Conservation (phyloP, 2,888 invertebrate genomes). For the Nemotelus pantherinus region DNA sequence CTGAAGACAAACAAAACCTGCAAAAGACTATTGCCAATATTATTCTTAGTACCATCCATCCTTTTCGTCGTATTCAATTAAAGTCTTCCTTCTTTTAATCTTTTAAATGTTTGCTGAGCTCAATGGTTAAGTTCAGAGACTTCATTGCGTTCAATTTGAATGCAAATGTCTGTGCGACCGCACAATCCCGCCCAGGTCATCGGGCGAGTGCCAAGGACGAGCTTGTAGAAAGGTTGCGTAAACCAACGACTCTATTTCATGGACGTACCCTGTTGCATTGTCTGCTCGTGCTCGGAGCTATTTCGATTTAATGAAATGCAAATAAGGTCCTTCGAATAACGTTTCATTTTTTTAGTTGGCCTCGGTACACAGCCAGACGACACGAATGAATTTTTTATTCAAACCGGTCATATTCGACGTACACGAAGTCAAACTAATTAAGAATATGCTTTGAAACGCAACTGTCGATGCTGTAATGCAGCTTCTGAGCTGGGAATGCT, state of each 20-base stretch:
- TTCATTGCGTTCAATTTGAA: constrained; percentile 12
- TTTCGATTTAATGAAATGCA: constrained; percentile 41
- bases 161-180: not conserved
- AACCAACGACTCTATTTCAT: not conserved
- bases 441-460: not conserved
- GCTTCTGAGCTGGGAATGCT: no score
- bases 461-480: no score
- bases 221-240: no score
- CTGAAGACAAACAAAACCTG: no score
- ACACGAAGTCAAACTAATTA: constrained; percentile 3
- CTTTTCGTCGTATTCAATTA: no score
- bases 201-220: no score
- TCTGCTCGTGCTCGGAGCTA: not conserved
- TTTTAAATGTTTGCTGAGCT: not conserved
- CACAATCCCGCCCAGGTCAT: not conserved
- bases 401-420: not conserved
- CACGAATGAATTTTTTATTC: no score
- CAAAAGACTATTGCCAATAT: no score
- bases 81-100: not conserved
- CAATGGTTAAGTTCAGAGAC: not conserved
- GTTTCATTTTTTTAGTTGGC: not conserved
- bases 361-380: no score
- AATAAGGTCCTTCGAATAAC: constrained; percentile 1
- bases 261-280: constrained; percentile 26
- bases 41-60: no score